These are phyloP conservation scores for Mesochorus sp. DNA, from an alignment of 2,888 invertebrate species.

Conservation along the genomic window DNA sequence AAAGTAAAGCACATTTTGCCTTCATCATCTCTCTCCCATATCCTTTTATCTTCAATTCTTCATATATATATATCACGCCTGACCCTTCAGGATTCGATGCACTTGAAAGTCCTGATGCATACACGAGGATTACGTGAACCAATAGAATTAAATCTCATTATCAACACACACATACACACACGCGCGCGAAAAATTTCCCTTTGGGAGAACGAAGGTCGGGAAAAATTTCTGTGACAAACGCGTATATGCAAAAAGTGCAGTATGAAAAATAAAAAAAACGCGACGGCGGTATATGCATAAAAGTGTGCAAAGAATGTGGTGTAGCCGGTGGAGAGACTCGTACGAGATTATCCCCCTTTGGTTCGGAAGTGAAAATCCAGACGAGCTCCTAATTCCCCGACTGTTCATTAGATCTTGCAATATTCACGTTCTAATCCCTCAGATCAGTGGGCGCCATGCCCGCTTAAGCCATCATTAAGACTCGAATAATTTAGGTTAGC, in stretches of 20 bases:
- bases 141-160: slow-evolving; percentile 29
- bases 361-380: slow-evolving; percentile 70
- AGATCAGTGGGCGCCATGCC: slow-evolving; percentile 78
- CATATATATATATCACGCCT: not conserved
- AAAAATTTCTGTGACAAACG: too few relatives aligned
- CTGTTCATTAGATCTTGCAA: slow-evolving; percentile 80
- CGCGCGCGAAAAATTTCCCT: too few relatives aligned
- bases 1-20: slow-evolving; percentile 1
- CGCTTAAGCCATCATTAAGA: slow-evolving; percentile 82
- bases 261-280: not conserved
- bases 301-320: slow-evolving; percentile 14
- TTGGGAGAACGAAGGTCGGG: too few relatives aligned
- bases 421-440: slow-evolving; percentile 81
- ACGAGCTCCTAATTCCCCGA: slow-evolving; percentile 75
- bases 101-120: not conserved
- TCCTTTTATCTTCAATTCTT: not conserved
- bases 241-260: not conserved
- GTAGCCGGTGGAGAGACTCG: not conserved
- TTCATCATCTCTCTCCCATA: not conserved
- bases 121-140: not conserved
- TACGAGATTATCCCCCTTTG: slow-evolving; percentile 63
- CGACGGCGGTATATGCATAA: not conserved
- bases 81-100: not conserved
- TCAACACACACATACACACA: not conserved
- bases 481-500: slow-evolving; percentile 82